Evolutionary conservation across 53 echinoderm and acorn worm species (phyloP).

Genomic region (Luidia sarsii): DNA sequence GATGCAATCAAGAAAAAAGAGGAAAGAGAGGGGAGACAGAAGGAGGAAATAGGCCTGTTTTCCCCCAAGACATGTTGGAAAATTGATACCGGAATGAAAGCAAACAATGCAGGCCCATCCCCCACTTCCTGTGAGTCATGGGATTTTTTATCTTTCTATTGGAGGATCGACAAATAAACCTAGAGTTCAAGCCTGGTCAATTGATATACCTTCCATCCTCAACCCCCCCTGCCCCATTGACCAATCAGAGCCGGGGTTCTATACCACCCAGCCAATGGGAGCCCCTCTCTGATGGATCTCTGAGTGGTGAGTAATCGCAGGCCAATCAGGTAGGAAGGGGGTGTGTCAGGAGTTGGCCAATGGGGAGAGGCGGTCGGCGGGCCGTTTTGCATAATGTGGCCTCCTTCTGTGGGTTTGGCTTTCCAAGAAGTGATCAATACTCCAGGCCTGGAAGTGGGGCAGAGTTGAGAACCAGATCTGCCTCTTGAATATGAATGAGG

Average conservation of each 20-base stretch:
- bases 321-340: conserved; percentile 4
- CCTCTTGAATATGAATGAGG: no score
- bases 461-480: no score
- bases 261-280: conserved; percentile 25
- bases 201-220: conserved; percentile 18
- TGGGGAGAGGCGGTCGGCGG: not conserved
- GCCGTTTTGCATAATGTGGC: conserved; percentile 37
- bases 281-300: conserved; percentile 3
- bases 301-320: conserved; percentile 10
- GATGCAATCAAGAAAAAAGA: not conserved
- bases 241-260: conserved; percentile 8
- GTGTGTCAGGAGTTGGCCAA: conserved; percentile 24
- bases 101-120: not conserved
- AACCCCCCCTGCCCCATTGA: not conserved
- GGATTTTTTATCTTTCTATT: conserved; percentile 21
- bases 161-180: conserved; percentile 39
- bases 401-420: conserved; percentile 33
- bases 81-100: conserved; percentile 34
- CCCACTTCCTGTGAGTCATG: conserved; percentile 53
- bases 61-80: conserved; percentile 36
- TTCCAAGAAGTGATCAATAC: conserved; percentile 50
- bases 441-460: no score
- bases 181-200: conserved; percentile 47
- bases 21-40: not conserved
- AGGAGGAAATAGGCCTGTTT: not conserved